phyloP scores from a whole-genome alignment of 35 echinoderm and acorn worm genomes.

The Strongylocentrotus purpuratus region DNA sequence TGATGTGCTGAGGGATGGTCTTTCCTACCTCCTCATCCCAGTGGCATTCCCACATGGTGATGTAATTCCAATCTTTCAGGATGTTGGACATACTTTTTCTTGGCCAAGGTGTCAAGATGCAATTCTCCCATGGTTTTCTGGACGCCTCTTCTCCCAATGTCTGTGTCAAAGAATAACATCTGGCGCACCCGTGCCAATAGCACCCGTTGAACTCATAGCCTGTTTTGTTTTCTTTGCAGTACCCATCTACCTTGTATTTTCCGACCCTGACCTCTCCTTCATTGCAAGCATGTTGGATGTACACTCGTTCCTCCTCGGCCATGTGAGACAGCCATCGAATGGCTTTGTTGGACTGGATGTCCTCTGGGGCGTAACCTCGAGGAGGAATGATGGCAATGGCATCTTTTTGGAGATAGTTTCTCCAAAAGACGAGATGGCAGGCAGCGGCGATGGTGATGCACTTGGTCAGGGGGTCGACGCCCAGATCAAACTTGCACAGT shows the following conservation, averaged over 20 bases:
- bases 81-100: neutral
- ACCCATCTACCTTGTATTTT: constrained; percentile 66
- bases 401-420: too few relatives aligned
- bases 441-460: too few relatives aligned
- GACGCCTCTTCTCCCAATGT: neutral
- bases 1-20: neutral
- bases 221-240: constrained; percentile 29
- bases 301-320: too few relatives aligned
- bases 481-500: too few relatives aligned
- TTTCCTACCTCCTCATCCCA: neutral
- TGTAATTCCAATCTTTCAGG: neutral
- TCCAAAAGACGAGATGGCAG: too few relatives aligned
- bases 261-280: constrained; percentile 57
- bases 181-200: constrained; percentile 53
- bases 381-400: too few relatives aligned
- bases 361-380: too few relatives aligned
- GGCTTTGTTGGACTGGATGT: too few relatives aligned
- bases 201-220: constrained; percentile 68
- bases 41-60: constrained; percentile 38
- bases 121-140: constrained; percentile 48
- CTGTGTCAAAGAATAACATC: constrained; percentile 46
- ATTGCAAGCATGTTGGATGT: constrained; percentile 66
- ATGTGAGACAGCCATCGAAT: too few relatives aligned
- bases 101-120: neutral
- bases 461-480: too few relatives aligned